Evolutionary conservation across 2,797 vertebrate genomes (phyloP).

Genomic region (Sebastes minor): DNA sequence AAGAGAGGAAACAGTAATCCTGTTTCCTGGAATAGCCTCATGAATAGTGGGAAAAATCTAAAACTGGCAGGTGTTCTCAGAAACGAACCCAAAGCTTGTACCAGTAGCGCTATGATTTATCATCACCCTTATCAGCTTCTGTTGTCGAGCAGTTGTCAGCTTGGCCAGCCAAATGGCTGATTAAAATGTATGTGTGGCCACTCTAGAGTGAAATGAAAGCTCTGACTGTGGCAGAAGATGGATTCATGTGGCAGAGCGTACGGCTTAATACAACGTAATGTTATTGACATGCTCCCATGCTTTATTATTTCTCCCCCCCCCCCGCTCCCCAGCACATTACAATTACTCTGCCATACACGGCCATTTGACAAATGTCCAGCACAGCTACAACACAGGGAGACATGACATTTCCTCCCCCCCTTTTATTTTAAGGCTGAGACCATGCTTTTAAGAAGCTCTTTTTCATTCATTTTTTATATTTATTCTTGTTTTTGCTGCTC

Average conservation of each 20-base stretch:
- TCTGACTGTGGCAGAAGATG: constrained; percentile 70
- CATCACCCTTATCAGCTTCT: constrained; percentile 70
- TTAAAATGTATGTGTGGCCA: constrained; percentile 80
- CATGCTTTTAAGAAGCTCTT: not conserved
- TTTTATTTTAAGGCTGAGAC: not conserved
- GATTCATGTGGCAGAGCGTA: constrained; percentile 64
- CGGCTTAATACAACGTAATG: constrained; percentile 67
- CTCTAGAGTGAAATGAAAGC: constrained; percentile 75
- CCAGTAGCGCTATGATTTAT: constrained; percentile 67
- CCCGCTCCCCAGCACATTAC: constrained; percentile 45
- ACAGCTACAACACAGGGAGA: not conserved
- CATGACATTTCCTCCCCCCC: not conserved
- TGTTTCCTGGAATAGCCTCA: constrained; percentile 52
- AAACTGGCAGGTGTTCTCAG: constrained; percentile 59
- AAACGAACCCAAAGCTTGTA: constrained; percentile 61
- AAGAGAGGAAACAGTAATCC: constrained; percentile 58
- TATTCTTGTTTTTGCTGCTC: not conserved
- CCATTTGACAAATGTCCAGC: constrained; percentile 58
- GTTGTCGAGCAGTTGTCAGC: constrained; percentile 74
- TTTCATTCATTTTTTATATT: not conserved
- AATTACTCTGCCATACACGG: constrained; percentile 18
- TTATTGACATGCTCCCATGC: constrained; percentile 73
- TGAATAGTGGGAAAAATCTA: constrained; percentile 45
- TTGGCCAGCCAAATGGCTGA: constrained; percentile 75
- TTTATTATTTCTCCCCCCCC: constrained; percentile 65